Percentiles rank a stretch among this genome's conserved stretches.
Conservation (phyloP, 2,888 invertebrate species). For the Tupiocoris notatus region DNA sequence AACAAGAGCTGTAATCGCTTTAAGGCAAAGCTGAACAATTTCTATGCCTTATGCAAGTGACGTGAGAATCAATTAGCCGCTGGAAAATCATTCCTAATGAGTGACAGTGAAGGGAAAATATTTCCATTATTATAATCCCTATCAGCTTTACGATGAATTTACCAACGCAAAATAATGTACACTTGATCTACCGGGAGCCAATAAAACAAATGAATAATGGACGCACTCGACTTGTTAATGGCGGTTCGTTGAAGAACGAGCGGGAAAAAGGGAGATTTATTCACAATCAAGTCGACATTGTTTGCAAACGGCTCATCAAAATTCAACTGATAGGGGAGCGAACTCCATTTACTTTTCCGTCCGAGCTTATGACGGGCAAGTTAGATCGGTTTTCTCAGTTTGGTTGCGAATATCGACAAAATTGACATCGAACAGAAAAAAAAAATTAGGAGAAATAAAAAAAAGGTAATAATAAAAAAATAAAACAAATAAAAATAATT, state of each 20-base stretch:
- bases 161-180: too few relatives aligned
- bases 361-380: background rate
- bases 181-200: too few relatives aligned
- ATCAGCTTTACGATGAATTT: too few relatives aligned
- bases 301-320: background rate
- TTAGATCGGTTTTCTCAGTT: background rate
- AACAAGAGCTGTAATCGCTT: too few relatives aligned
- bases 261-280: background rate
- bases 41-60: too few relatives aligned
- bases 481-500: too few relatives aligned
- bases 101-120: too few relatives aligned
- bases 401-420: background rate
- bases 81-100: too few relatives aligned
- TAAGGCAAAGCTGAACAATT: too few relatives aligned
- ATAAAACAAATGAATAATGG: background rate
- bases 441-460: background rate
- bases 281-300: background rate
- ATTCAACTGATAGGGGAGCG: background rate
- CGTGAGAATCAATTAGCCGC: too few relatives aligned
- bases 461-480: too few relatives aligned
- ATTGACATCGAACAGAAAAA: background rate
- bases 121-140: too few relatives aligned
- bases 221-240: background rate
- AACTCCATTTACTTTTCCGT: background rate
- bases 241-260: background rate